Conservation (phyloP, 2,113 vertebrate genomes). For the Chaetodon trifascialis region DNA sequence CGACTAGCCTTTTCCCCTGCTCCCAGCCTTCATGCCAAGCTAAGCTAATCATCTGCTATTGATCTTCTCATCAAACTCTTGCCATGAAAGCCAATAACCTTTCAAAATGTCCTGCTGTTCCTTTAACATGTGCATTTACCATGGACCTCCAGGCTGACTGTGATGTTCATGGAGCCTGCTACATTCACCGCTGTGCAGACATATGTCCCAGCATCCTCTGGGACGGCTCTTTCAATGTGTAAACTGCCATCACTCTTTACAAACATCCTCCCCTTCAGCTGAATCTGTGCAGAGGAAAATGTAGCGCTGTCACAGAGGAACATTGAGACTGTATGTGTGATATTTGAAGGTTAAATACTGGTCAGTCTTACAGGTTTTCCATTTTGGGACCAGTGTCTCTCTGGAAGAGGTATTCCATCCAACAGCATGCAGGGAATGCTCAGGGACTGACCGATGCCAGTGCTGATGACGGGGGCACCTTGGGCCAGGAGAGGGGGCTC, state of each 20-base stretch:
- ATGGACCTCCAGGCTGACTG: slow-evolving; percentile 84
- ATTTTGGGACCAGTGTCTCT: slow-evolving; percentile 88
- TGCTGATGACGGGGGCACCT: slow-evolving; percentile 78
- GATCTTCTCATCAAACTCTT: neutral
- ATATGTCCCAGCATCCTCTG: slow-evolving; percentile 87
- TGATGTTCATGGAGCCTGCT: slow-evolving; percentile 85
- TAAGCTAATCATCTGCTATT: neutral
- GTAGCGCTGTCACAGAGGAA: neutral
- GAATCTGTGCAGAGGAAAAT: slow-evolving; percentile 78
- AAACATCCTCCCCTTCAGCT: slow-evolving; percentile 72
- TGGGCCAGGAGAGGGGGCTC: slow-evolving; percentile 88
- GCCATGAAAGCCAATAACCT: neutral
- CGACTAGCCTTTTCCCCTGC: neutral
- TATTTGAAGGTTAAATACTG: neutral
- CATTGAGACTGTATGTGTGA: neutral
- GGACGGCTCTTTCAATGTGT: slow-evolving; percentile 78
- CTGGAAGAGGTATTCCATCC: slow-evolving; percentile 88
- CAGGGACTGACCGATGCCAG: slow-evolving; percentile 84
- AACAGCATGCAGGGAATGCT: slow-evolving; percentile 89
- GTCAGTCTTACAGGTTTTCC: slow-evolving; percentile 82
- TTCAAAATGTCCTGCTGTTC: slow-evolving; percentile 3
- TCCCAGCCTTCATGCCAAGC: too few relatives aligned
- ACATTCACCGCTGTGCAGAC: slow-evolving; percentile 89
- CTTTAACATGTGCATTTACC: slow-evolving; percentile 79
- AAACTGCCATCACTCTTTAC: slow-evolving; percentile 89